Base-by-base conservation (phyloP, 2,888 invertebrate genomes). In the Rhyacophila evoluta region DNA sequence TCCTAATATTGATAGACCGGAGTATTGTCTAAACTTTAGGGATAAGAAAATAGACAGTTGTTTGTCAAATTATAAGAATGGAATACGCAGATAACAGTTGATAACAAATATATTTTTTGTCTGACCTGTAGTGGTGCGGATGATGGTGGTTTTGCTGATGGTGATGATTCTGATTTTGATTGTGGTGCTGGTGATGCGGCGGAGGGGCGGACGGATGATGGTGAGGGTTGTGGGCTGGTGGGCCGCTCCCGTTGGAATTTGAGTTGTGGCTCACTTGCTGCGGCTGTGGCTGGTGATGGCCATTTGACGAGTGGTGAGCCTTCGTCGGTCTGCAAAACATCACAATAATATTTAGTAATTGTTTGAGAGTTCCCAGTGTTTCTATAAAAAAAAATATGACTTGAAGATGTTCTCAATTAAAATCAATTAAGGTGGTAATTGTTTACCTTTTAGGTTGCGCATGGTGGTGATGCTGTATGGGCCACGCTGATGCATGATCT, bases 51-150 rank as follows among this genome's bases (percentile, higher is more conserved):
- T n/a, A n/a, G n/a, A n/a, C n/a, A n/a, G n/a, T n/a, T n/a, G n/a
- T n/a, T n/a, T n/a, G n/a, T n/a, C n/a, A n/a, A n/a, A n/a, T n/a
- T n/a, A n/a, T n/a, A n/a, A n/a, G n/a, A n/a, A n/a, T n/a, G n/a
- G n/a, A n/a, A n/a, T n/a, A n/a, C n/a, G n/a, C n/a, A n/a, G n/a
- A n/a, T n/a, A n/a, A n/a, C n/a, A n/a, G n/a, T n/a, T n/a, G n/a
- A n/a, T n/a, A n/a, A n/a, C n/a, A n/a, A n/a, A n/a, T n/a, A n/a
- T n/a, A n/a, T n/a, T n/a, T n/a, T n/a, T n/a, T n/a, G n/a, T n/a
- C 39, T 19, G 10, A 78, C 90, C 89, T 89, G 87, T 89, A 89
- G 83, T 89, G 89, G 85, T 89, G 89, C 84, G 88, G 86, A 85
- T 88, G 82, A 36, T 81, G 80, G 15, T 72, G 77, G 6, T 77